A percentile compares a stretch with the other conserved stretches of the same genome.
These are phyloP conservation scores for Platycheirus albimanus DNA, from an alignment of 2,888 invertebrate genomes.

Conservation along the genomic window DNA sequence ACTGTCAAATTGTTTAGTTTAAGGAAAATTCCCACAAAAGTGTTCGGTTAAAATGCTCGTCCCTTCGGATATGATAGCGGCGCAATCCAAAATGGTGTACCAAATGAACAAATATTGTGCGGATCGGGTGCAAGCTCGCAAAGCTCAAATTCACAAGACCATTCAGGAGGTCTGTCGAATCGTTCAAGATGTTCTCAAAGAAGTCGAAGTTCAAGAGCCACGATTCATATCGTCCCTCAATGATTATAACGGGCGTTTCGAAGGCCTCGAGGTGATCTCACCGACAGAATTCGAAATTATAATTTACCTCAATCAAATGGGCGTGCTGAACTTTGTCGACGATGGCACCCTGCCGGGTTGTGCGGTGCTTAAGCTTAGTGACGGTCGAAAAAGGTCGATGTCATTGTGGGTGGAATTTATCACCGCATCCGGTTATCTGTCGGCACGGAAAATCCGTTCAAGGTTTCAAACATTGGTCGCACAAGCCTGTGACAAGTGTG, in stretches of 20 bases:
- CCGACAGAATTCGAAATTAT: conserved; percentile 98
- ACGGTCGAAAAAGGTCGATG: conserved; percentile 98
- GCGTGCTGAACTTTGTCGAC: conserved; percentile 98
- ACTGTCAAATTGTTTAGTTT: background rate
- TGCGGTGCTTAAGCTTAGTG: conserved; percentile 96
- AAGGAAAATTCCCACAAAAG: conserved; percentile 66
- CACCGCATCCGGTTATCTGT: conserved; percentile 97
- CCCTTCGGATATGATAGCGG: conserved; percentile 96
- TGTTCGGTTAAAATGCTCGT: conserved; percentile 89
- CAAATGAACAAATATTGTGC: conserved; percentile 98
- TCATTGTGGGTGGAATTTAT: conserved; percentile 99
- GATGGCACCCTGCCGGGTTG: conserved; percentile 96
- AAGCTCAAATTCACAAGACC: conserved; percentile 93
- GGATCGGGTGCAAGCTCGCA: conserved; percentile 94
- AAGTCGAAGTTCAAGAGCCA: conserved; percentile 97
- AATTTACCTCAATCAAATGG: conserved; percentile 98
- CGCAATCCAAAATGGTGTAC: conserved; percentile 97
- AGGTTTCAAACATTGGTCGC: conserved; percentile 95
- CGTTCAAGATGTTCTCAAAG: conserved; percentile 96
- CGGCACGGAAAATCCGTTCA: conserved; percentile 97
- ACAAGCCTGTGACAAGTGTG: conserved; percentile 96
- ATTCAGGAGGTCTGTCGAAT: conserved; percentile 96
- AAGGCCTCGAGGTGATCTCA: conserved; percentile 95
- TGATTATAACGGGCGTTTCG: conserved; percentile 94
- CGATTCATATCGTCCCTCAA: conserved; percentile 95